Conservation (phyloP, 37 sponge, comb jelly and placozoan genomes). For the Cliona cf. orientalis region DNA sequence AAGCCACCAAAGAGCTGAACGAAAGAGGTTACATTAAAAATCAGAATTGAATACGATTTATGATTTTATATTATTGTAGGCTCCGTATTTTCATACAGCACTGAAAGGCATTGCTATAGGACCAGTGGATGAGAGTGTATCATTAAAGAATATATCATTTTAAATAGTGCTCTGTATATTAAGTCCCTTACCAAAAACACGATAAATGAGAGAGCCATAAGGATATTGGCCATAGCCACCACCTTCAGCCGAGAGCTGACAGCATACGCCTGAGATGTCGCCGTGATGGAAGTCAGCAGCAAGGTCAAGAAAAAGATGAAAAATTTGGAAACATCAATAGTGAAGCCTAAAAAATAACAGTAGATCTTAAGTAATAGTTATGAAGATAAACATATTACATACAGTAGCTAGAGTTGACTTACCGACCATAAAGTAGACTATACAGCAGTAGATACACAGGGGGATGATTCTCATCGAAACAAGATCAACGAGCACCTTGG, state of each 20-base stretch:
- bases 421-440: conserved; percentile 87
- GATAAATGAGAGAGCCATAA: conserved; percentile 64
- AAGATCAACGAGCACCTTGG: conserved; percentile 69
- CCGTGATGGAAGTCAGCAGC: conserved; percentile 52
- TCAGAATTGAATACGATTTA: too few species aligned
- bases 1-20: conserved; percentile 89
- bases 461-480: conserved; percentile 76
- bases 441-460: conserved; percentile 41
- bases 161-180: too few species aligned
- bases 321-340: conserved; percentile 40
- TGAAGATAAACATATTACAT: too few species aligned
- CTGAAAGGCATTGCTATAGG: too few species aligned
- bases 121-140: too few species aligned
- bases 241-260: conserved; percentile 54
- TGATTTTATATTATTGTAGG: too few species aligned
- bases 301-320: conserved; percentile 71
- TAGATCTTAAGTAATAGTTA: too few species aligned
- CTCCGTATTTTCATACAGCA: too few species aligned
- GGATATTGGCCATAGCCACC: conserved; percentile 47
- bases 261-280: conserved; percentile 46
- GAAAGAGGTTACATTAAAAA: too few species aligned
- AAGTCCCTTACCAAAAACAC: conserved; percentile 61
- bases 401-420: too few species aligned
- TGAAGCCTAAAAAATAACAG: conserved; percentile 55
- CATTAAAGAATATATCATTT: too few species aligned